Conservation (phyloP, 2,888 invertebrate genomes). For the Ctenicera cuprea region DNA sequence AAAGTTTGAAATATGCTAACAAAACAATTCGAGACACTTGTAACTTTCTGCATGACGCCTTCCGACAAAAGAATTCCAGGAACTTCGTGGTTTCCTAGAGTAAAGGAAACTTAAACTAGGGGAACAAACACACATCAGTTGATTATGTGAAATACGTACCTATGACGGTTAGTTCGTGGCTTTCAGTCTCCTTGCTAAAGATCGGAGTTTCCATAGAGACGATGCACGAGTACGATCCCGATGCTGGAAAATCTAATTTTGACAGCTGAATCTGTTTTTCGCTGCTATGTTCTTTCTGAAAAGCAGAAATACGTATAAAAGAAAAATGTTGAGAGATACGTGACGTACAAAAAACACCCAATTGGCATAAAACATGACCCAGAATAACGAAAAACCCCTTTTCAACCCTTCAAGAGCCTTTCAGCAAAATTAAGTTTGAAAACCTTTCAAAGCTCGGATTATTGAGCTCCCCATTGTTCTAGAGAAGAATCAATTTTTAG, state of each 20-base stretch:
- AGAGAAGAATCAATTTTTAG: constrained; percentile 39
- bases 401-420: constrained; percentile 21
- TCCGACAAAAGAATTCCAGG: constrained; percentile 26
- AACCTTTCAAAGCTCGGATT: constrained; percentile 33
- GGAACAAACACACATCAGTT: constrained; percentile 36
- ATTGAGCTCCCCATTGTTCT: constrained; percentile 31
- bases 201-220: constrained; percentile 89
- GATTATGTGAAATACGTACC: constrained; percentile 76
- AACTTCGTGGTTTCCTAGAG: constrained; percentile 29
- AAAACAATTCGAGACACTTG: constrained; percentile 20
- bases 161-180: constrained; percentile 86
- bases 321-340: constrained; percentile 25
- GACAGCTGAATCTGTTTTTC: constrained; percentile 83
- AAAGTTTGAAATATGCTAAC: constrained; percentile 34
- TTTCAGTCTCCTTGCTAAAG: constrained; percentile 86
- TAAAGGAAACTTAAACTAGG: constrained; percentile 30
- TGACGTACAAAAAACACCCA: not conserved
- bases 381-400: constrained; percentile 14
- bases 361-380: constrained; percentile 28
- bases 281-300: constrained; percentile 80
- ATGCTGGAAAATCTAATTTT: constrained; percentile 84
- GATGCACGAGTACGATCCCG: constrained; percentile 87
- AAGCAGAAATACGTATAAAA: constrained; percentile 58
- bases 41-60: constrained; percentile 24
- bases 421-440: constrained; percentile 40